Evolutionary conservation across 2,797 vertebrate species (phyloP), one percentile per base, ranked within the genome.

Genomic region (Propithecus deckenii): DNA sequence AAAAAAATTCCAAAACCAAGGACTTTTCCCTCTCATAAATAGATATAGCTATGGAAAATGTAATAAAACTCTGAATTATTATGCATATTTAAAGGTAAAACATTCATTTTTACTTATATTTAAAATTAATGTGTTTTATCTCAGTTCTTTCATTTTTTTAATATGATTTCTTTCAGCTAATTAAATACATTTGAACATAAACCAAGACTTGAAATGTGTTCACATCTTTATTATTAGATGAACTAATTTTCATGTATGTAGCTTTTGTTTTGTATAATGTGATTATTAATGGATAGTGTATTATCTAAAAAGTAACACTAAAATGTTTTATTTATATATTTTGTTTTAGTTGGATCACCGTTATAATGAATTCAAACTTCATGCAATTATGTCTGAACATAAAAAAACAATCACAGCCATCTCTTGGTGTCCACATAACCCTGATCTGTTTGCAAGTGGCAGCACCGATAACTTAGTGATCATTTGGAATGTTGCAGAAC

Each of bases 391-490:
- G 99, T 99, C 99, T 22, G 99, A 99, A 92, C 99, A 99, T 98
- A 99, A 99, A 98, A 99, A 99, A 99, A 99, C 99, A 86, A 99
- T 99, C 97, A 99, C 99, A 28, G 99, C 99, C 35, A 99, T 99
- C 98, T 99, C 99, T 32, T 99, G 99, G 99, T 99, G 99, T 98
- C 99, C 99, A 0, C 99, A 99, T 98, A 99, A 99, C 96, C 99
- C 99, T 0, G 99, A 99, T 1, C 88, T 99, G 87, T 99, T 99
- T 97, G 99, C 99, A 12, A 99, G 99, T 30, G 99, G 99, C 97
- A 99, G 99, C 28, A 99, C 99, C 0, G 99, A 99, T 93, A 99
- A 99, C 94, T 98, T 99, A 97, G 99, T 99, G 91, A 99, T 99
- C 89, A 97, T 99, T 55, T 99, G 99, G 99, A 99, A 99, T 14